phyloP scores from a whole-genome alignment of 2,113 vertebrate genomes.

The Piprites chloris region DNA sequence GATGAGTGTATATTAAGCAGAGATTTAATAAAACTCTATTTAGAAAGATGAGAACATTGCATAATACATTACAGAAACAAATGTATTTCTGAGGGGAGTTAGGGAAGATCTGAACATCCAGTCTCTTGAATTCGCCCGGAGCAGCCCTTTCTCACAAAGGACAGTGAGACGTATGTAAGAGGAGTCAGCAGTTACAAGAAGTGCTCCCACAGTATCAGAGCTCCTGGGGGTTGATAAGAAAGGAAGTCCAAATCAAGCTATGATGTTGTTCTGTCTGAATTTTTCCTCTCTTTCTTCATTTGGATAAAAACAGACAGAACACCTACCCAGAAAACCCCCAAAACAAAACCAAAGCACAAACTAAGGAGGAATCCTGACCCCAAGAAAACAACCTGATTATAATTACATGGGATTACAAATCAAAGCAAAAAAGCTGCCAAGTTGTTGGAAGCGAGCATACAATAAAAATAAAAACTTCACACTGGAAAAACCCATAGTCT shows the following conservation, averaged over 20 bases:
- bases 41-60: constrained; percentile 42
- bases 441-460: neutral
- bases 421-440: neutral
- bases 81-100: neutral
- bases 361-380: neutral
- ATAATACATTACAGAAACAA: constrained; percentile 25
- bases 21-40: constrained; percentile 51
- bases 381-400: neutral
- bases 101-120: neutral
- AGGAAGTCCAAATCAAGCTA: neutral
- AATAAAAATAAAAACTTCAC: constrained; percentile 14
- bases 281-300: neutral
- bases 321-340: neutral
- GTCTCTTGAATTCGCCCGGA: neutral
- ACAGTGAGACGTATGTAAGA: neutral
- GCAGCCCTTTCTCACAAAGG: neutral
- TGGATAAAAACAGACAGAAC: neutral
- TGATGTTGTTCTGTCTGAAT: neutral
- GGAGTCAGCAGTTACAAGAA: neutral
- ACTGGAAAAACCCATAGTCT: neutral
- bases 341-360: neutral
- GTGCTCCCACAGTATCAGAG: neutral
- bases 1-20: neutral
- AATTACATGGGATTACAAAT: constrained; percentile 18
- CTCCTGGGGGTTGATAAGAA: neutral